Evolutionary conservation across 2,113 vertebrate species (phyloP).

Genomic region (Phainopepla nitens): DNA sequence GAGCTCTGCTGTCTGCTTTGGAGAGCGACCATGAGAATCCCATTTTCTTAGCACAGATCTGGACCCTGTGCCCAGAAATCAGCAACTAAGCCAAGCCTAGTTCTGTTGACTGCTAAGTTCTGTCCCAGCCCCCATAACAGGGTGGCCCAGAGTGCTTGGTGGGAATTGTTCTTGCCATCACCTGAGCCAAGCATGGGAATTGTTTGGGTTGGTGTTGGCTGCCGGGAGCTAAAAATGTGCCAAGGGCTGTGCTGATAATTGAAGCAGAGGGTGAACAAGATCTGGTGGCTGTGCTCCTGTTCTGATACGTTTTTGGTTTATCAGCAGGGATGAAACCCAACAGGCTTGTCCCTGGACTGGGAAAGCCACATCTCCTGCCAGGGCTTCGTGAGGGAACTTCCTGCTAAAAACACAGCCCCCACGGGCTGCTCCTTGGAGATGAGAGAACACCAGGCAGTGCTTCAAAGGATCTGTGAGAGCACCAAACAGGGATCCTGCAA

Average conservation of each 20-base stretch:
- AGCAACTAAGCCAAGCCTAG: neutral
- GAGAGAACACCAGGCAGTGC: neutral
- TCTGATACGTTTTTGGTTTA: neutral
- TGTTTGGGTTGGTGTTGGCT: neutral
- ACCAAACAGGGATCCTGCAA: neutral
- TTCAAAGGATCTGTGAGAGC: neutral
- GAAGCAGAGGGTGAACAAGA: neutral
- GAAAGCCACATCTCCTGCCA: neutral
- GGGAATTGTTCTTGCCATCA: neutral
- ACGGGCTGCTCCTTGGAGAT: neutral
- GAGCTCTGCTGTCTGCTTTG: neutral
- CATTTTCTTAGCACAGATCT: neutral
- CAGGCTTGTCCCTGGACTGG: neutral
- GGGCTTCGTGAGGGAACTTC: neutral
- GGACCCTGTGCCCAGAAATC: neutral
- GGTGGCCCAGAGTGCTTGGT: neutral
- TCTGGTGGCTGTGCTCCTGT: neutral
- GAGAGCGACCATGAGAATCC: neutral
- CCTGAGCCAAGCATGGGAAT: neutral
- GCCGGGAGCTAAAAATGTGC: neutral
- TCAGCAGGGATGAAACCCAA: neutral
- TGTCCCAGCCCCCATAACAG: neutral
- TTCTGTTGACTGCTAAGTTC: neutral
- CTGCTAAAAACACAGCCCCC: neutral
- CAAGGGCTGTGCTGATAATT: neutral